Evolutionary conservation across 2,113 vertebrate species (phyloP).

Genomic region (Oenanthe melanoleuca): DNA sequence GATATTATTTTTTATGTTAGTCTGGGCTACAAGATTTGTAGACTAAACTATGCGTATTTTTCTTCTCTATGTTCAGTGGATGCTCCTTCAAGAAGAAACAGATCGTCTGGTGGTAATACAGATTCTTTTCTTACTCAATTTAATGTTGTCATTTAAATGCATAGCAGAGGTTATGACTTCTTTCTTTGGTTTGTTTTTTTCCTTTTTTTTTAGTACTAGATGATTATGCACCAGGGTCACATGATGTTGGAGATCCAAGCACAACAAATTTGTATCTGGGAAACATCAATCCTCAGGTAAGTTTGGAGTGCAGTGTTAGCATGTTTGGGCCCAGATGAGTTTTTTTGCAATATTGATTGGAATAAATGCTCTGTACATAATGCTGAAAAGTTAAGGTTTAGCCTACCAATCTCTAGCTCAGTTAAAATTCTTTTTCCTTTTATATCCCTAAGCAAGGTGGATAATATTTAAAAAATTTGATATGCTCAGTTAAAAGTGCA

Average conservation of each 20-base stretch:
- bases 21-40: neutral
- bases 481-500: neutral
- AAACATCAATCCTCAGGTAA: conserved; percentile 98
- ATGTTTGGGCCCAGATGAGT: neutral
- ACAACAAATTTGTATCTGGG: conserved; percentile 98
- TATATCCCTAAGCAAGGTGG: neutral
- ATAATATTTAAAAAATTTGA: neutral
- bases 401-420: neutral
- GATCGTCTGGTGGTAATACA: conserved; percentile 95
- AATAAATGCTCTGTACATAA: neutral
- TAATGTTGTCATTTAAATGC: conserved; percentile 15
- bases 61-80: conserved; percentile 85
- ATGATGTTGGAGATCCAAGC: conserved; percentile 97
- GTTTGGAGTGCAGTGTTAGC: neutral
- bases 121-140: conserved; percentile 62
- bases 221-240: conserved; percentile 96
- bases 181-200: neutral
- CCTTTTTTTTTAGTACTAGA: conserved; percentile 85
- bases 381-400: neutral
- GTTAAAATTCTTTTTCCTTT: neutral
- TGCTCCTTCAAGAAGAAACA: conserved; percentile 96
- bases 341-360: neutral
- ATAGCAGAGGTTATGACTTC: conserved; percentile 57
- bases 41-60: conserved; percentile 9
- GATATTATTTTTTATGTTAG: conserved; percentile 6